A percentile compares a stretch with the other conserved stretches of the same genome.
Conservation (phyloP, 2,888 invertebrate species). For the Hypena proboscidalis region DNA sequence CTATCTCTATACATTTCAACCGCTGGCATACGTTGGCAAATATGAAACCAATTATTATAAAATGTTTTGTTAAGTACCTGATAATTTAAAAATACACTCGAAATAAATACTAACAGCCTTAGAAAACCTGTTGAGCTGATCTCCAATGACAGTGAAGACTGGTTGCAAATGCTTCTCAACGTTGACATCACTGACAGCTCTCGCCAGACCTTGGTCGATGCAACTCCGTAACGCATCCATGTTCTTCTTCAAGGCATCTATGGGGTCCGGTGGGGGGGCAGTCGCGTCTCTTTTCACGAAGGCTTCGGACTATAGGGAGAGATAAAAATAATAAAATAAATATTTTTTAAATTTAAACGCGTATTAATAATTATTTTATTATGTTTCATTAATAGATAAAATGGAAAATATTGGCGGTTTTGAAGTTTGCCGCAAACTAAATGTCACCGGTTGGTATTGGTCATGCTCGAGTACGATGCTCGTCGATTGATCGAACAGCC, state of each 20-base stretch:
- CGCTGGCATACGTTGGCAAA: no score
- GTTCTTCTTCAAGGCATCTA: conserved; percentile 58
- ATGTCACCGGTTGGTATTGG: no score
- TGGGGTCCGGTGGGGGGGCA: conserved; percentile 38
- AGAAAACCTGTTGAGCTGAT: conserved; percentile 65
- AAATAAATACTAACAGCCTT: conserved; percentile 58
- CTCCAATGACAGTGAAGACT: conserved; percentile 61
- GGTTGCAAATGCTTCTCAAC: conserved; percentile 66
- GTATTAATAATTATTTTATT: no score
- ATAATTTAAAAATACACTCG: not conserved
- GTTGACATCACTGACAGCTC: conserved; percentile 59
- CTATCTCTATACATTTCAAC: no score
- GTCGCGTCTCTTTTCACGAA: conserved; percentile 53
- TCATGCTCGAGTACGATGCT: no score
- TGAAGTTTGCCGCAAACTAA: no score
- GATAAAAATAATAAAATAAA: not conserved
- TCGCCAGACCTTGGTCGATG: conserved; percentile 64
- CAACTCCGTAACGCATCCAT: conserved; percentile 64
- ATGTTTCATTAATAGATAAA: no score
- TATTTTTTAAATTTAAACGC: no score
- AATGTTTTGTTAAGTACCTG: no score
- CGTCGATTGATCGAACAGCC: no score
- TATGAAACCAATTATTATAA: no score
- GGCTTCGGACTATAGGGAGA: conserved; percentile 44
- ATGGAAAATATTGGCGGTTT: no score